Percentiles rank a stretch among this genome's conserved stretches.
These are phyloP conservation scores for Characodon lateralis DNA, from an alignment of 2,797 vertebrate genomes.

Conservation along the genomic window DNA sequence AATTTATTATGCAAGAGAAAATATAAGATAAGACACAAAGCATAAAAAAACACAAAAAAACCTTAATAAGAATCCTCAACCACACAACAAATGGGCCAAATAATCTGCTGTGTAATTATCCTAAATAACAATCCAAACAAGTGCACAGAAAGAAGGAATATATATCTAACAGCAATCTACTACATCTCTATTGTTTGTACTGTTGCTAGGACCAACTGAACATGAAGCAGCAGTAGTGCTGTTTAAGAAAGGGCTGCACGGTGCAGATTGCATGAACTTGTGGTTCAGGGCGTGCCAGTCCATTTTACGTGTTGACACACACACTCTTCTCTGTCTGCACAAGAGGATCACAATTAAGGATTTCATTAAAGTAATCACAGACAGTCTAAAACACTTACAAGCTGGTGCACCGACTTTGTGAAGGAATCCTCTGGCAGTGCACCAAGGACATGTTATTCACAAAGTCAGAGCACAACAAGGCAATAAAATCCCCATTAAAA, in stretches of 20 bases:
- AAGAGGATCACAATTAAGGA: constrained; percentile 4
- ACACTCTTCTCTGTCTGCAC: constrained; percentile 18
- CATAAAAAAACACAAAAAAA: too few relatives aligned
- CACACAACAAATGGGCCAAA: not conserved
- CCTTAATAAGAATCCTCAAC: too few relatives aligned
- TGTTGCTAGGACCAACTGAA: constrained; percentile 20
- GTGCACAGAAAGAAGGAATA: not conserved
- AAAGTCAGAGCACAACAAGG: constrained; percentile 54
- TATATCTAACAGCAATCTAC: not conserved
- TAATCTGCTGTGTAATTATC: not conserved
- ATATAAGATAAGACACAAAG: not conserved
- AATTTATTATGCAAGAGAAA: not conserved
- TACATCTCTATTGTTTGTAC: not conserved
- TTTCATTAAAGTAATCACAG: not conserved
- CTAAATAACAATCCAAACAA: not conserved
- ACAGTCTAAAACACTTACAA: constrained; percentile 9
- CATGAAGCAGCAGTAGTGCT: constrained; percentile 21
- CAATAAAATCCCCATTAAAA: constrained; percentile 55
- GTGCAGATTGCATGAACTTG: constrained; percentile 35
- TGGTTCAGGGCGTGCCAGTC: constrained; percentile 38
- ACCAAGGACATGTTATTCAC: constrained; percentile 48
- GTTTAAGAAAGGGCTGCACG: constrained; percentile 19
- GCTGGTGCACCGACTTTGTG: constrained; percentile 25
- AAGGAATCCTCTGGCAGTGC: constrained; percentile 34
- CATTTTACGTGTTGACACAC: constrained; percentile 26